Conservation (phyloP, 2,888 invertebrate species). For the Latheticus oryzae region DNA sequence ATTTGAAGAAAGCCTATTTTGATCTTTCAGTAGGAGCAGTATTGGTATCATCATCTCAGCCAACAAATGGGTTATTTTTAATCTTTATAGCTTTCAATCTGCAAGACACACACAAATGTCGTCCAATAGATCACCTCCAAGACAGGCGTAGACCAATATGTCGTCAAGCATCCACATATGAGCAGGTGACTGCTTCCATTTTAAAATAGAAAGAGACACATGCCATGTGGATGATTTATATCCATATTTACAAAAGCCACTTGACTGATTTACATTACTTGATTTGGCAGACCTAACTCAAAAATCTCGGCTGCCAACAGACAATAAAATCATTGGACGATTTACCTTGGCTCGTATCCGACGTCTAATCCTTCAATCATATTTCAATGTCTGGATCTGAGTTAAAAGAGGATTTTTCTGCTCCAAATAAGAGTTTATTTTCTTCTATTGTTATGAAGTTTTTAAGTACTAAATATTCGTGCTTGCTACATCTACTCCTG, state of each 20-base stretch:
- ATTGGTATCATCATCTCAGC: conserved; percentile 13
- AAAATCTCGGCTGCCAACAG: conserved; percentile 22
- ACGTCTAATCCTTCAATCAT: background rate
- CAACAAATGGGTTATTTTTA: conserved; percentile 25
- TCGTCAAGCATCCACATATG: conserved; percentile 52
- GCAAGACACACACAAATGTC: conserved; percentile 46
- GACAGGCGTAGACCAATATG: conserved; percentile 49
- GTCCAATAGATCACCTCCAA: conserved; percentile 53
- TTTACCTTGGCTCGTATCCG: conserved; percentile 17
- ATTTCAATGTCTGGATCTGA: background rate
- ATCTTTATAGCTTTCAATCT: conserved; percentile 27
- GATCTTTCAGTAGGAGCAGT: no score
- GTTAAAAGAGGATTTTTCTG: no score
- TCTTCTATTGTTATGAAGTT: conserved; percentile 16
- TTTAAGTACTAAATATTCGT: conserved; percentile 21
- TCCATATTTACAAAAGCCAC: conserved; percentile 36
- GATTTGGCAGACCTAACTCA: conserved; percentile 24
- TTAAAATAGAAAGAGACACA: conserved; percentile 18
- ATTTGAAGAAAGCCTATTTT: no score
- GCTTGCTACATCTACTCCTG: conserved; percentile 11
- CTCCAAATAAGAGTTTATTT: no score
- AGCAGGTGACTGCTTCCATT: conserved; percentile 48
- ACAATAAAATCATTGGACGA: conserved; percentile 21
- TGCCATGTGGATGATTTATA: conserved; percentile 26
- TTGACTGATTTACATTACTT: conserved; percentile 34